Conservation (phyloP, 30 jellyfish, hydroid and myxozoan species). For the Phacellophora camtschatica region DNA sequence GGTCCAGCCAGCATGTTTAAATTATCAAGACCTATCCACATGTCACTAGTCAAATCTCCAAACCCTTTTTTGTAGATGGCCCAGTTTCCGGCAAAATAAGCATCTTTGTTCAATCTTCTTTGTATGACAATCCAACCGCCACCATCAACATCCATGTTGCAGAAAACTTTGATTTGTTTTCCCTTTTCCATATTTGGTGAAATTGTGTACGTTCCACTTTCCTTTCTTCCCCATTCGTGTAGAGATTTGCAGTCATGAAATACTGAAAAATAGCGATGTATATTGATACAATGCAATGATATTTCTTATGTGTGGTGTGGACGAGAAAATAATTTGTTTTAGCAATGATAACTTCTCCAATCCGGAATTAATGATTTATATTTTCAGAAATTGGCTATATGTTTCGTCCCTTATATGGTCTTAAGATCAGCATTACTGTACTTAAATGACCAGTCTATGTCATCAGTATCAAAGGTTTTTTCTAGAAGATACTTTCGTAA, state of each 20-base stretch:
- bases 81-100: background rate
- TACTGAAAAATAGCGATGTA: background rate
- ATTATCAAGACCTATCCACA: slow-evolving; percentile 11
- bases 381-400: too few species aligned
- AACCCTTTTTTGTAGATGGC: background rate
- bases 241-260: background rate
- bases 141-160: background rate
- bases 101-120: background rate
- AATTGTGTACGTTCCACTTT: background rate
- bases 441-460: too few species aligned
- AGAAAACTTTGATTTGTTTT: background rate
- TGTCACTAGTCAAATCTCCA: background rate
- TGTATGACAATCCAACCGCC: slow-evolving; percentile 18
- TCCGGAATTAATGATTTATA: too few species aligned
- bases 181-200: background rate
- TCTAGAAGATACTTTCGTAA: too few species aligned
- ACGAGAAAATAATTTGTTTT: too few species aligned
- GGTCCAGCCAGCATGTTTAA: background rate
- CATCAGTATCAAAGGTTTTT: too few species aligned
- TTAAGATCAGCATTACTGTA: too few species aligned
- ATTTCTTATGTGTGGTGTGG: too few species aligned
- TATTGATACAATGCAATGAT: too few species aligned
- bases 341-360: too few species aligned
- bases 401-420: too few species aligned
- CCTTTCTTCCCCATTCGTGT: background rate